These are phyloP conservation scores for Eumerus sabulonum DNA, from an alignment of 2,888 invertebrate genomes.

Conservation along the genomic window DNA sequence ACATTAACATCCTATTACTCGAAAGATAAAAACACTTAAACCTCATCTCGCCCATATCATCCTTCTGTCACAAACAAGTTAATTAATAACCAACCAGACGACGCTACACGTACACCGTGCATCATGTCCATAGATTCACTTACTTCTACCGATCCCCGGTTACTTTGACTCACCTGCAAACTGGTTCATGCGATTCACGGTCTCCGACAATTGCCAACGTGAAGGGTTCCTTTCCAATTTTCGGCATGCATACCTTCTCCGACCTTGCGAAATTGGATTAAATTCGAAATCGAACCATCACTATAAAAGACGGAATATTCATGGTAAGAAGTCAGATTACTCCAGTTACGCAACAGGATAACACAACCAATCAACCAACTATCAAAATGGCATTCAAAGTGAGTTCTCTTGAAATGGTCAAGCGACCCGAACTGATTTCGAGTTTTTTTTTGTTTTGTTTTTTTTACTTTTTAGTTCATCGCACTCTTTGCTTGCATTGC, in stretches of 20 bases:
- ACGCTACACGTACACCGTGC: too few species aligned
- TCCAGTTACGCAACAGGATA: slow-evolving; percentile 49
- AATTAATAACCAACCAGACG: slow-evolving; percentile 15
- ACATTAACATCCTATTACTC: too few species aligned
- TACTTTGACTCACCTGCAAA: slow-evolving; percentile 34
- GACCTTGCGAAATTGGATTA: slow-evolving; percentile 57
- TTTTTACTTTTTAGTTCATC: slow-evolving; percentile 68
- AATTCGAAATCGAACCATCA: slow-evolving; percentile 33
- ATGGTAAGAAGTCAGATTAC: slow-evolving; percentile 42
- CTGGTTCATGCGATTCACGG: slow-evolving; percentile 33
- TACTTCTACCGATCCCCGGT: slow-evolving; percentile 5
- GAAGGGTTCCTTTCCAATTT: slow-evolving; percentile 54
- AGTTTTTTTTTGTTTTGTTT: slow-evolving; percentile 26
- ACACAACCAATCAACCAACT: slow-evolving; percentile 32
- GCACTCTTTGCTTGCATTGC: slow-evolving; percentile 71
- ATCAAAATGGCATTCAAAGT: slow-evolving; percentile 73
- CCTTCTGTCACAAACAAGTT: slow-evolving; percentile 17
- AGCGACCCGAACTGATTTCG: neutral
- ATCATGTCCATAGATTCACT: neutral
- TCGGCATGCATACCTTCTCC: slow-evolving; percentile 28
- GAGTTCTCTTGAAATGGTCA: neutral
- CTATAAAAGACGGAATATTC: slow-evolving; percentile 47
- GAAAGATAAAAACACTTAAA: slow-evolving; percentile 21
- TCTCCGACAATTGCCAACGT: slow-evolving; percentile 11
- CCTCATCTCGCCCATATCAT: slow-evolving; percentile 18